Percentiles rank a stretch among this genome's conserved stretches.
Conservation (phyloP, 2,888 invertebrate species). For the Drosophila demipolita region DNA sequence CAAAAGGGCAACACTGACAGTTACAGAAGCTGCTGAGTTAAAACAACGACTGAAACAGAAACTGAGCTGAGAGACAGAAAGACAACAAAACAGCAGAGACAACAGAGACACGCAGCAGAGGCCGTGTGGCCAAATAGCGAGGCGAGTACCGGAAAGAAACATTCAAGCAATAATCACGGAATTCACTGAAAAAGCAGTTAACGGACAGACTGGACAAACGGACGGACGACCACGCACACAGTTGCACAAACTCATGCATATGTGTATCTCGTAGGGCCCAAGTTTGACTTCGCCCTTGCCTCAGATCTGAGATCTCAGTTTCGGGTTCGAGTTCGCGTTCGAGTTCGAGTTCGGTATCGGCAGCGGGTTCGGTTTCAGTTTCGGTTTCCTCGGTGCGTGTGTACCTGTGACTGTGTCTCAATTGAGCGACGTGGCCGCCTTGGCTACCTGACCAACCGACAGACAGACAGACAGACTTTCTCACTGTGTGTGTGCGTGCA, state of each 20-base stretch:
- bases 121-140: slow-evolving; percentile 31
- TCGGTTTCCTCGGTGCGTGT: slow-evolving; percentile 42
- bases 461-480: neutral
- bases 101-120: slow-evolving; percentile 15
- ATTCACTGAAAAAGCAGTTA: slow-evolving; percentile 82
- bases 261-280: slow-evolving; percentile 25
- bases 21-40: slow-evolving; percentile 21
- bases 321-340: slow-evolving; percentile 19
- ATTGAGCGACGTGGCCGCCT: slow-evolving; percentile 68
- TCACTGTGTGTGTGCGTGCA: slow-evolving; percentile 16
- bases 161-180: slow-evolving; percentile 83
- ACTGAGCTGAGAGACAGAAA: slow-evolving; percentile 23
- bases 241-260: slow-evolving; percentile 3
- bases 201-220: slow-evolving; percentile 64
- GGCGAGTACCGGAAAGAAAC: slow-evolving; percentile 81
- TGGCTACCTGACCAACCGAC: slow-evolving; percentile 54
- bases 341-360: slow-evolving; percentile 8
- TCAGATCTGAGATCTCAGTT: slow-evolving; percentile 14
- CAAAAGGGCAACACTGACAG: slow-evolving; percentile 6
- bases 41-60: slow-evolving; percentile 10
- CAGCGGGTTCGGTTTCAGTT: slow-evolving; percentile 29
- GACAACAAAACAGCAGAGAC: slow-evolving; percentile 8
- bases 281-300: slow-evolving; percentile 35
- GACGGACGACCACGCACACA: slow-evolving; percentile 30
- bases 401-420: slow-evolving; percentile 60